phyloP scores from a whole-genome alignment of 2,797 vertebrate genomes.

The Halcyon chelicuti region DNA sequence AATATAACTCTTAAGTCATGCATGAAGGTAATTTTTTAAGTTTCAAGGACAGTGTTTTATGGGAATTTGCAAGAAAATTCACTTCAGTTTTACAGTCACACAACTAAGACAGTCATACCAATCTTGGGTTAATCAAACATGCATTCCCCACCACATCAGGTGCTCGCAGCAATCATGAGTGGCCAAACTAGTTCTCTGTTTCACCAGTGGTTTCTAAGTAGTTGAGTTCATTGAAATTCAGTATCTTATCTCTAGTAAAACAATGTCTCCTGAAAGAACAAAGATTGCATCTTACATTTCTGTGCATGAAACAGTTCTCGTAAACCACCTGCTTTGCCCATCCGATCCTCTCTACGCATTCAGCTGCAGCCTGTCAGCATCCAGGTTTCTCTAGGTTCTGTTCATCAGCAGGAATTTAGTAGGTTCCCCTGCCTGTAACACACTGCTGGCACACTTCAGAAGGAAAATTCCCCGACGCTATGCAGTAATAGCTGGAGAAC shows the following conservation, averaged over 20 bases:
- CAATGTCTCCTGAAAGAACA: neutral
- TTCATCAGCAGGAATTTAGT: neutral
- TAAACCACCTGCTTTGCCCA: neutral
- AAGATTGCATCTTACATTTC: constrained; percentile 1
- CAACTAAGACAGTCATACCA: neutral
- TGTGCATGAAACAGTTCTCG: neutral
- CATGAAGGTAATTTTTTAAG: neutral
- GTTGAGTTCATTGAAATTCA: constrained; percentile 30
- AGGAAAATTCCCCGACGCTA: neutral
- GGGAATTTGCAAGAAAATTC: neutral
- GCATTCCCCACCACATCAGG: neutral
- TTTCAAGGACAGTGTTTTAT: neutral
- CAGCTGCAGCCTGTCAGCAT: neutral
- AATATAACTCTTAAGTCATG: neutral
- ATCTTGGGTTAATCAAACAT: neutral
- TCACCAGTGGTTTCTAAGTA: neutral
- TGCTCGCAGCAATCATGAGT: neutral
- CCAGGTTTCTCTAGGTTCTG: neutral
- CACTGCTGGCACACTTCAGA: neutral
- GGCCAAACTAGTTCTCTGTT: constrained; percentile 2
- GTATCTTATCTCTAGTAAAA: constrained; percentile 35
- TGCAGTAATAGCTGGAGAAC: neutral
- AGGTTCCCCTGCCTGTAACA: neutral
- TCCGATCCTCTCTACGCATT: rapidly evolving
- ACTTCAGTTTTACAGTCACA: neutral